These are phyloP conservation scores for Drosophila albomicans DNA, from an alignment of 1,140 invertebrate species.

Conservation along the genomic window DNA sequence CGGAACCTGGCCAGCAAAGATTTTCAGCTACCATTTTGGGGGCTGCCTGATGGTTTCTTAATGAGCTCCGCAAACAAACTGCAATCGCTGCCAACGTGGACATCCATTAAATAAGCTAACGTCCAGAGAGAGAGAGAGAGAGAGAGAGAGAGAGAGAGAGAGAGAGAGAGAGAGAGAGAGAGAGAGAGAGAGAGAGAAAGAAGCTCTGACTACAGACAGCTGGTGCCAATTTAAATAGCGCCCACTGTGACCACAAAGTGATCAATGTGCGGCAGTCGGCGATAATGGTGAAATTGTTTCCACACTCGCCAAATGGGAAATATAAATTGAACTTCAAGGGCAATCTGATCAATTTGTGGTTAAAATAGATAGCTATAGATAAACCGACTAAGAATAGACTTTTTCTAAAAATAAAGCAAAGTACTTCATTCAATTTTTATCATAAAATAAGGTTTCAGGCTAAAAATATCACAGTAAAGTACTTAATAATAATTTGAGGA, in stretches of 20 bases:
- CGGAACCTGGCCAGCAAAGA: constrained; percentile 20
- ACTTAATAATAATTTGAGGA: no score
- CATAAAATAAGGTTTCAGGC: no score
- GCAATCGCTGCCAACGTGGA: constrained; percentile 38
- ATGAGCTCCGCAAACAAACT: constrained; percentile 61
- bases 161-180: not conserved
- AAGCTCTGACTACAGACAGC: not conserved
- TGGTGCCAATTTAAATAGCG: constrained; percentile 29
- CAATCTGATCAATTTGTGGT: not conserved
- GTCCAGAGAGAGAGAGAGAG: not conserved
- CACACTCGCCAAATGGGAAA: not conserved
- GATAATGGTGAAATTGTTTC: not conserved
- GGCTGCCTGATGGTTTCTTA: constrained; percentile 72
- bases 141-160: not conserved
- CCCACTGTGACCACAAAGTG: constrained; percentile 16
- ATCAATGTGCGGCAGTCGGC: constrained; percentile 4
- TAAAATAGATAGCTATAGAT: not conserved
- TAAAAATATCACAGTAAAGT: no score
- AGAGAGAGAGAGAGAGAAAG: not conserved
- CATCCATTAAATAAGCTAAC: constrained; percentile 49
- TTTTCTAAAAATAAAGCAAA: no score
- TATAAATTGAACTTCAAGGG: not conserved
- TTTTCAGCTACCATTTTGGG: constrained; percentile 34
- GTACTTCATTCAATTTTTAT: no score
- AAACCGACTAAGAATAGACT: no score